Conservation (phyloP, 2,113 vertebrate genomes). For the Nothocercus nigrocapillus region DNA sequence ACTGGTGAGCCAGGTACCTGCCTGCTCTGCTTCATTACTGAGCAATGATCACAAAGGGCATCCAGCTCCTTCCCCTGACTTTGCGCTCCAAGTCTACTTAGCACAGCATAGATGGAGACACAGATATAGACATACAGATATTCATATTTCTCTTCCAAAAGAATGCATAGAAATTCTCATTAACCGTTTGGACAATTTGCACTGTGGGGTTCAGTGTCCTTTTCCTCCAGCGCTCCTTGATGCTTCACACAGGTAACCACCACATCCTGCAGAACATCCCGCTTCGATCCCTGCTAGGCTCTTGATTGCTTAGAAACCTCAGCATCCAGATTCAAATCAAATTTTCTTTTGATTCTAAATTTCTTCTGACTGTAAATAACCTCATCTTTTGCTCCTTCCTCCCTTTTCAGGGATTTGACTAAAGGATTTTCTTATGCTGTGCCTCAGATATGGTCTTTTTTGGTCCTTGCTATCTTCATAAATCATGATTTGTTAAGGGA, state of each 20-base stretch:
- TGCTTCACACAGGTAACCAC: not conserved
- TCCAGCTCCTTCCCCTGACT: not conserved
- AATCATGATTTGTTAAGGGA: not conserved
- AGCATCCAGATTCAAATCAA: not conserved
- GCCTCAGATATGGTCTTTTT: not conserved
- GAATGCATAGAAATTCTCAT: not conserved
- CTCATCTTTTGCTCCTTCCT: not conserved
- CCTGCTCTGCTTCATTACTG: too few relatives aligned
- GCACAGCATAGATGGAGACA: rapidly evolving
- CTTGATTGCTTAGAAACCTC: not conserved
- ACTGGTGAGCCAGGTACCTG: not conserved
- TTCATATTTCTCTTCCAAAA: not conserved
- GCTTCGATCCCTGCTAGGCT: not conserved
- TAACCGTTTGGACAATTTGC: rapidly evolving
- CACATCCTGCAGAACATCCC: not conserved
- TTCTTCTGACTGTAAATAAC: not conserved
- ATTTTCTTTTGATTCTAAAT: not conserved
- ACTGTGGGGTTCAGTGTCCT: not conserved
- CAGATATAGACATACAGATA: not conserved
- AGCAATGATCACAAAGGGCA: rapidly evolving
- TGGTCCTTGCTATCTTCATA: not conserved
- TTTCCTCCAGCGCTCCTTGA: not conserved
- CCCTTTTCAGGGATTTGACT: not conserved
- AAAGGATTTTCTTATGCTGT: not conserved
- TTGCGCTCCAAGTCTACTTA: rapidly evolving